Evolutionary conservation across 2,797 vertebrate species (phyloP).

Genomic region (Fringilla coelebs): DNA sequence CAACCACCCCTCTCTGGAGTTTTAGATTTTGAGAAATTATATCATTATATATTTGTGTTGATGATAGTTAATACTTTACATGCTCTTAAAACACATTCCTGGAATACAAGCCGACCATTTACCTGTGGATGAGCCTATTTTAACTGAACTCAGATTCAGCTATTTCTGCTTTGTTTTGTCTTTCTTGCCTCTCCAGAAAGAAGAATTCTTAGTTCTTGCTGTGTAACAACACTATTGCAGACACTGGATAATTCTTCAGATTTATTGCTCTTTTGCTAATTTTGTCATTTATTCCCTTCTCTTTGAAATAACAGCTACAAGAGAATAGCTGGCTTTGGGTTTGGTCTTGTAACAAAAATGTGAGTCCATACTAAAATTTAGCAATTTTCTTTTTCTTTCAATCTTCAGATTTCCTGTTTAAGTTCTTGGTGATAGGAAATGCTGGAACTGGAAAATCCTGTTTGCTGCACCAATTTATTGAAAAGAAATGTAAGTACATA

Average conservation of each 20-base stretch:
- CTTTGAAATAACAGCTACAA: background rate
- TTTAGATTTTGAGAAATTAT: background rate
- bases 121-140: background rate
- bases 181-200: background rate
- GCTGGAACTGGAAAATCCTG: conserved; percentile 82
- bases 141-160: background rate
- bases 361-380: background rate
- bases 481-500: conserved; percentile 79
- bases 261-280: background rate
- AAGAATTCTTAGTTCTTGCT: background rate
- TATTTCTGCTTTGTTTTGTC: background rate
- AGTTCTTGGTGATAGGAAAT: conserved; percentile 82
- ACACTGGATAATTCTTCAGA: background rate
- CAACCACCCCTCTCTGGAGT: background rate
- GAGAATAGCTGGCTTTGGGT: background rate
- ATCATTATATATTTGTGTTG: background rate
- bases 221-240: background rate
- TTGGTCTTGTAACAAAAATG: background rate
- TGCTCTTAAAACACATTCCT: background rate
- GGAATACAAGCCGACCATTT: background rate
- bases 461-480: conserved; percentile 81
- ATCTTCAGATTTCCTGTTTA: conserved; percentile 80
- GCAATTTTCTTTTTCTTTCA: background rate
- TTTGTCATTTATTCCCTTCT: background rate
- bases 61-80: background rate